These are phyloP conservation scores for Hyalella azteca DNA, from an alignment of 2,888 invertebrate species.

Conservation along the genomic window DNA sequence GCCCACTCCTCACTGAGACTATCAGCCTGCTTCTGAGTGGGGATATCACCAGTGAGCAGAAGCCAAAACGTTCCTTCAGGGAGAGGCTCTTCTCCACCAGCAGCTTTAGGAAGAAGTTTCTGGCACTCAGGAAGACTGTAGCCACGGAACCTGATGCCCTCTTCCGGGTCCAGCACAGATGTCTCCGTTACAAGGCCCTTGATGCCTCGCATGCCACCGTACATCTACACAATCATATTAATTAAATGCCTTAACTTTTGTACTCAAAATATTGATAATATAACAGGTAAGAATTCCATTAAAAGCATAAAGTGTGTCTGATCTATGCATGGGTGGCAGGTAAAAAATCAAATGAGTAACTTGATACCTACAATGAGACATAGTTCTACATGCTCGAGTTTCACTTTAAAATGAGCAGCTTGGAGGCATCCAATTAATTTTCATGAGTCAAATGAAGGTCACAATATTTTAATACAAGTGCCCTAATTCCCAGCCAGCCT, in stretches of 20 bases:
- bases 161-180: conserved; percentile 91
- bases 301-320: not conserved
- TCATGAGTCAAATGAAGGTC: too few species aligned
- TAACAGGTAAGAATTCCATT: not conserved
- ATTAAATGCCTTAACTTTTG: not conserved
- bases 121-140: conserved; percentile 92
- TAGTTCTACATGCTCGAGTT: too few species aligned
- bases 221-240: conserved; percentile 64
- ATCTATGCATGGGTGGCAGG: too few species aligned
- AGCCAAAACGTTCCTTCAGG: conserved; percentile 97
- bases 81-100: conserved; percentile 80
- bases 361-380: too few species aligned
- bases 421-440: too few species aligned
- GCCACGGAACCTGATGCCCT: conserved; percentile 94
- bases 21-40: conserved; percentile 75
- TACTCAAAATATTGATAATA: not conserved
- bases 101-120: conserved; percentile 81
- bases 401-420: too few species aligned
- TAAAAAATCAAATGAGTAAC: too few species aligned
- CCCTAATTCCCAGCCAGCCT: too few species aligned
- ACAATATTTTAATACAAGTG: too few species aligned
- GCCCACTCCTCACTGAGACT: conserved; percentile 84
- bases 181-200: conserved; percentile 94
- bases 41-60: conserved; percentile 85
- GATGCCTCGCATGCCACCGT: conserved; percentile 96